A percentile compares a stretch with the other conserved stretches of the same genome.
Conservation (phyloP, 2,797 vertebrate genomes). For the Fratercula arctica region DNA sequence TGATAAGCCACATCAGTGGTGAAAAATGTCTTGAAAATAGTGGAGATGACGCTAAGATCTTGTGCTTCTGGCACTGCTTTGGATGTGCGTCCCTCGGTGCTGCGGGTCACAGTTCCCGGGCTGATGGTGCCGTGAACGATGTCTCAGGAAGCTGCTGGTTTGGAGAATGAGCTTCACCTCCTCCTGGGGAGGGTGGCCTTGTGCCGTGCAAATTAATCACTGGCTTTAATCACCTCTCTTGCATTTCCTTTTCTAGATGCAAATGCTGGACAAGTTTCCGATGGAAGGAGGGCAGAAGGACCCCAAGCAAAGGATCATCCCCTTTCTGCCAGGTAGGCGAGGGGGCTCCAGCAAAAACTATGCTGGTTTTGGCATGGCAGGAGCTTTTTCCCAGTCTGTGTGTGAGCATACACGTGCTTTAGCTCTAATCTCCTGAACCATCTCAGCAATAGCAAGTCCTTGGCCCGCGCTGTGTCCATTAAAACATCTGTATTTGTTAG, state of each 20-base stretch:
- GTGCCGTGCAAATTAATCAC: neutral
- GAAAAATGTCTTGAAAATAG: neutral
- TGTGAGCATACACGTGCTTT: neutral
- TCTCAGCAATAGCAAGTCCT: neutral
- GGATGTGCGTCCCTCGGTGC: neutral
- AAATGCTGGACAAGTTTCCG: conserved; percentile 98
- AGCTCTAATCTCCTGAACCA: neutral
- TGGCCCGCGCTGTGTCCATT: neutral
- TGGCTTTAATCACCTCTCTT: neutral
- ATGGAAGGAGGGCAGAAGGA: conserved; percentile 99
- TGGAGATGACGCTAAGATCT: neutral
- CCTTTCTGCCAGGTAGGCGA: conserved; percentile 92
- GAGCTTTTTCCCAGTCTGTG: neutral
- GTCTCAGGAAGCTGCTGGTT: neutral
- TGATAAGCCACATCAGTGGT: neutral
- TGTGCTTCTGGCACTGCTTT: neutral
- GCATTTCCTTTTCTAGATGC: conserved; percentile 86
- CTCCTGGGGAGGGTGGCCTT: neutral
- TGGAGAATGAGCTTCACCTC: neutral
- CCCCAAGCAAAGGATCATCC: conserved; percentile 96
- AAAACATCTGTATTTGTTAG: neutral
- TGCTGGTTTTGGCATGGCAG: neutral
- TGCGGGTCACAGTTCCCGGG: neutral
- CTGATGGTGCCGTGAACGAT: neutral
- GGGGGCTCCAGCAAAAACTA: neutral